Base-by-base conservation (phyloP, 2,797 vertebrate species). In the Pyrocephalus nanus region DNA sequence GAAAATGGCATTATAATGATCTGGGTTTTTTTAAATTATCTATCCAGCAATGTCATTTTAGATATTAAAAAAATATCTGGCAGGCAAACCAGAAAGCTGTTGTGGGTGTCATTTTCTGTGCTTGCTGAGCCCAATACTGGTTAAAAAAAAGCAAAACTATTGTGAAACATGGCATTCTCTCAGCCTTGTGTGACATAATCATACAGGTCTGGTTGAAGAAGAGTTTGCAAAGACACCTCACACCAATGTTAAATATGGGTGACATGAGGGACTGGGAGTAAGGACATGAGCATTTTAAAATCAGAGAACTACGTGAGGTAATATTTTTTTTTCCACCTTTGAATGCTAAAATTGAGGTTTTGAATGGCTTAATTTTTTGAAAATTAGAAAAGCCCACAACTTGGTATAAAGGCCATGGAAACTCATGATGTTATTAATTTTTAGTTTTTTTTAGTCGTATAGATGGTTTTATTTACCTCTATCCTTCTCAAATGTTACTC, bases 181-280 rank as follows among this genome's bases (percentile, higher is more conserved):
- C 81, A 84, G 67, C 19, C 54, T n/a, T n/a, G 20, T 65, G 89
- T 95, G 90, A 94, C n/a, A 48, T 42, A 92, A 78, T 76, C 72
- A 92, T 91, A 94, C 83, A 93, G 53, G 30, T 89, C 71, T 17
- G 66, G 34, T 67, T 94, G 84, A 92, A 75, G 86, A 71, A 25
- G 47, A 85, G 21, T 26, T 91, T 79, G 15, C 48, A 74, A 55
- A 53, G 53, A 43, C 1, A 2, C 12, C 9, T 85, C 48, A 55
- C 38, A 64, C 67, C 12, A 15, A 0, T 43, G 22, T 38, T 77
- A 66, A 82, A 18, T 64, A 16, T 4, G 27, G 72, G 25, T 61
- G 60, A 86, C 64, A 66, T 21, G 50, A 27, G 22, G 34, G 45
- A 26, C 7, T 67, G 69, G 43, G 48, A 73, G 11, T 45, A 11